Evolutionary conservation across 1,140 invertebrate species (phyloP), one percentile per base, ranked within the genome.

Genomic region (Nasonia longicornis): DNA sequence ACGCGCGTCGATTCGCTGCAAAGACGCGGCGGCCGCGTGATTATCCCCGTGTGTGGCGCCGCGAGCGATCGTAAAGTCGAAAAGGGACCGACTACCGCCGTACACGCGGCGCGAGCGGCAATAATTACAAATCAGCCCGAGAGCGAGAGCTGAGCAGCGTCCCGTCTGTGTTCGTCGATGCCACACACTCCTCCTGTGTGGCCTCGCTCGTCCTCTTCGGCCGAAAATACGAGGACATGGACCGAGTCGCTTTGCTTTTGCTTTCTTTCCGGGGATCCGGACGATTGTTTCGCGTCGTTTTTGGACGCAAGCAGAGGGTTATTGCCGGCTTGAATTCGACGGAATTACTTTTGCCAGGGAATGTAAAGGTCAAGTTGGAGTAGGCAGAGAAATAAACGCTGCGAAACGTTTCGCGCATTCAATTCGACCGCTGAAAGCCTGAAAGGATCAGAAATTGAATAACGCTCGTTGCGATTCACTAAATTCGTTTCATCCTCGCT

Each of bases 51-150:
- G 63, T 16, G 14, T 67, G 63, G 85, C 86, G 86, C 85, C 86
- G 84, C 80, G 79, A 75, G 83, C 79, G 86, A 87, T 87, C 87
- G 86, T 87, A 88, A 88, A 87, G 83, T 78, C 79, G 64, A 66
- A 31, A 48, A 69, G 77, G 73, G 48, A 71, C n/a, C 76, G 66
- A 79, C 77, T 79, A 79, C 69, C 52, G 70, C 2, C n/a, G 69
- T 29, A 42, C 64, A 42, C 74, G n/a, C 63, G 74, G 45, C 45
- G 11, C 20, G 20, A 48, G n/a, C 45, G 79, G 79, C 84, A 81
- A 84, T 86, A 87, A 88, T 88, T 88, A 87, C 87, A 87, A 88
- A 88, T 86, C 86, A 86, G 66, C 77, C 81, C 84, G 79, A 84
- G 82, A 70, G 45, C 84, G 79, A 84, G 82, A 70, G 45, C 31